A percentile compares a stretch with the other conserved stretches of the same genome.
phyloP scores from a whole-genome alignment of 2,113 vertebrate genomes.

The Lepus timidus region DNA sequence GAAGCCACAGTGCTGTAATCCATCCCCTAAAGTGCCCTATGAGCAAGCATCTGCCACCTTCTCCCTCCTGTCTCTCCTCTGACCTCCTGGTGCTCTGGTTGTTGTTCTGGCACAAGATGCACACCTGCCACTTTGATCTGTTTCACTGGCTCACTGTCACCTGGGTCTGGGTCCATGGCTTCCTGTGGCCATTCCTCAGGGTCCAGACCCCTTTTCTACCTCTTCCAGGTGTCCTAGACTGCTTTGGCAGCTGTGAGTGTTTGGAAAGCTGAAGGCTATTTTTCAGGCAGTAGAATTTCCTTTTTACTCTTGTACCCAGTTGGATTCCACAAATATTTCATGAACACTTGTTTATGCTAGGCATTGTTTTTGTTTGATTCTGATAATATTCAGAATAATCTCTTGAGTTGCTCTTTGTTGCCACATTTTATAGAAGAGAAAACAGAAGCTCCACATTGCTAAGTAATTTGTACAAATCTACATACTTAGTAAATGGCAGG shows the following conservation, averaged over 20 bases:
- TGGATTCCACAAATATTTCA: slow-evolving; percentile 74
- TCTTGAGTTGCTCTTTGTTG: background rate
- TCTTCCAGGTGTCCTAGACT: slow-evolving; percentile 83
- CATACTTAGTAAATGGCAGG: background rate
- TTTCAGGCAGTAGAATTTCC: slow-evolving; percentile 72
- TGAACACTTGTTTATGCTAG: slow-evolving; percentile 55
- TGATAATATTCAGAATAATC: slow-evolving; percentile 21
- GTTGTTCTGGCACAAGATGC: background rate
- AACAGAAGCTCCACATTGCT: background rate
- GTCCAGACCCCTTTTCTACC: slow-evolving; percentile 72
- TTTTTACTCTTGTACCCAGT: slow-evolving; percentile 75
- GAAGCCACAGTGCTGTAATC: slow-evolving; percentile 83
- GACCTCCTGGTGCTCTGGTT: background rate
- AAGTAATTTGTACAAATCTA: background rate
- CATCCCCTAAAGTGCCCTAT: slow-evolving; percentile 46
- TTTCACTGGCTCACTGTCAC: slow-evolving; percentile 76
- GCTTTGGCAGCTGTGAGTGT: slow-evolving; percentile 72
- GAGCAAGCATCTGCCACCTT: background rate
- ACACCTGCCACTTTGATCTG: slow-evolving; percentile 35
- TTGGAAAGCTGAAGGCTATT: slow-evolving; percentile 74
- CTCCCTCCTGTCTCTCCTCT: background rate
- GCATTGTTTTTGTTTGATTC: slow-evolving; percentile 34
- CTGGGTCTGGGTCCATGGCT: slow-evolving; percentile 72
- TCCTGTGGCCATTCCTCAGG: slow-evolving; percentile 84
- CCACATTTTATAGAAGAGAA: slow-evolving; percentile 9